These are phyloP conservation scores for Heliothis peltigera DNA, from an alignment of 2,888 invertebrate species.

Conservation along the genomic window DNA sequence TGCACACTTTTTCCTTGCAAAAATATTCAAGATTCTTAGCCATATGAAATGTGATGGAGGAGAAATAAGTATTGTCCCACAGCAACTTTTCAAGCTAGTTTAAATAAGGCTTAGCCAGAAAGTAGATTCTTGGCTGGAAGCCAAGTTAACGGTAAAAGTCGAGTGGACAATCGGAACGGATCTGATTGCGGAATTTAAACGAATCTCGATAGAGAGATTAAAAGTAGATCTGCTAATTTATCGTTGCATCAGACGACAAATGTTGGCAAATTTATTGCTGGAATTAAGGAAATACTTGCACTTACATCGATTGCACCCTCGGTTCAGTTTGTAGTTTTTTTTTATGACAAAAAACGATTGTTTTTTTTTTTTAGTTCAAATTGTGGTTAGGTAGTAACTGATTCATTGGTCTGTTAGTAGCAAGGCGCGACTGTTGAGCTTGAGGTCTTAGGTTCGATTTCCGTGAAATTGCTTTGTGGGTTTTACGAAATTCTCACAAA, in stretches of 20 bases:
- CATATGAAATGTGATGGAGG: too few species aligned
- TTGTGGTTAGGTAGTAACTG: too few species aligned
- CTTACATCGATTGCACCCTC: slow-evolving; percentile 2
- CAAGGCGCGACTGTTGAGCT: too few species aligned
- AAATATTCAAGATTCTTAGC: too few species aligned
- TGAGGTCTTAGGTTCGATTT: too few species aligned
- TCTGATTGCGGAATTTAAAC: slow-evolving; percentile 42
- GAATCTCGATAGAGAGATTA: slow-evolving; percentile 47
- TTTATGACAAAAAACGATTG: too few species aligned
- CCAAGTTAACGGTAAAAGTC: slow-evolving; percentile 49
- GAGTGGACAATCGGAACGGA: slow-evolving; percentile 44
- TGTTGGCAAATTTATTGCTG: slow-evolving; percentile 18
- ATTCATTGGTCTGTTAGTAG: too few species aligned
- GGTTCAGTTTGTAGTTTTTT: background rate
- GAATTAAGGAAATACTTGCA: slow-evolving; percentile 4
- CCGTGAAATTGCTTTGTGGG: too few species aligned
- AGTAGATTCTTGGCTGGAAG: slow-evolving; percentile 33
- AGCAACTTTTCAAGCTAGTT: slow-evolving; percentile 35
- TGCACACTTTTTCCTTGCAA: too few species aligned
- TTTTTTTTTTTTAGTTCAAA: too few species aligned
- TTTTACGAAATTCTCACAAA: too few species aligned
- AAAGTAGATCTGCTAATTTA: slow-evolving; percentile 48
- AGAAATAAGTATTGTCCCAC: background rate
- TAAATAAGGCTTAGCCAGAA: slow-evolving; percentile 41
- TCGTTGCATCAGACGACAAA: slow-evolving; percentile 28